These are phyloP conservation scores for Rhynchophorus ferrugineus DNA, from an alignment of 1,140 invertebrate species.

Conservation along the genomic window DNA sequence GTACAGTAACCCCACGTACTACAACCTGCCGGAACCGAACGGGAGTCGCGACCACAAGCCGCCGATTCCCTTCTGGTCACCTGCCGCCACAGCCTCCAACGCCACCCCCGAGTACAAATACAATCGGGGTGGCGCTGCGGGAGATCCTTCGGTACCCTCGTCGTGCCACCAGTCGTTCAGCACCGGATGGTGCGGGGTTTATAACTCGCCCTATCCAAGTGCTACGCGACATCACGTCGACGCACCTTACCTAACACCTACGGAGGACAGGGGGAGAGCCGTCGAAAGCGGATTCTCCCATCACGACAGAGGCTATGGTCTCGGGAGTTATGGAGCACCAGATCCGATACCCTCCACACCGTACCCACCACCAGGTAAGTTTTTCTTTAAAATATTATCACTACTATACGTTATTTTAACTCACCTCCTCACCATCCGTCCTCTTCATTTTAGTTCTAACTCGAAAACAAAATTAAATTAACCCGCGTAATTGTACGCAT, in stretches of 20 bases:
- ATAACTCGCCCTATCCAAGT: constrained; percentile 57
- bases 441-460: too few species aligned
- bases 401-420: too few species aligned
- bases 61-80: constrained; percentile 60
- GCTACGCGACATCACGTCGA: constrained; percentile 55
- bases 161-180: constrained; percentile 67
- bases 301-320: constrained; percentile 63
- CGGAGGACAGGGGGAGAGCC: constrained; percentile 56
- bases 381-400: too few species aligned
- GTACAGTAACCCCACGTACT: constrained; percentile 67
- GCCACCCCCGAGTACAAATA: constrained; percentile 57
- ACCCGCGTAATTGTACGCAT: not conserved
- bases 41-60: constrained; percentile 54
- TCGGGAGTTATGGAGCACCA: constrained; percentile 64
- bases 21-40: constrained; percentile 61
- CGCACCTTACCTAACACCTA: constrained; percentile 57
- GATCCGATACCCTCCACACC: constrained; percentile 69
- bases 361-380: constrained; percentile 66
- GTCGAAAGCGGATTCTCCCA: constrained; percentile 51
- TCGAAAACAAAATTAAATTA: too few species aligned
- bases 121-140: constrained; percentile 45
- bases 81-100: constrained; percentile 45
- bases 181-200: constrained; percentile 59
- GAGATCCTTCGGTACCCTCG: constrained; percentile 49
- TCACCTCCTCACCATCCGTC: too few species aligned